These are phyloP conservation scores for Hydraecia micacea DNA, from an alignment of 2,888 invertebrate species.

Conservation along the genomic window DNA sequence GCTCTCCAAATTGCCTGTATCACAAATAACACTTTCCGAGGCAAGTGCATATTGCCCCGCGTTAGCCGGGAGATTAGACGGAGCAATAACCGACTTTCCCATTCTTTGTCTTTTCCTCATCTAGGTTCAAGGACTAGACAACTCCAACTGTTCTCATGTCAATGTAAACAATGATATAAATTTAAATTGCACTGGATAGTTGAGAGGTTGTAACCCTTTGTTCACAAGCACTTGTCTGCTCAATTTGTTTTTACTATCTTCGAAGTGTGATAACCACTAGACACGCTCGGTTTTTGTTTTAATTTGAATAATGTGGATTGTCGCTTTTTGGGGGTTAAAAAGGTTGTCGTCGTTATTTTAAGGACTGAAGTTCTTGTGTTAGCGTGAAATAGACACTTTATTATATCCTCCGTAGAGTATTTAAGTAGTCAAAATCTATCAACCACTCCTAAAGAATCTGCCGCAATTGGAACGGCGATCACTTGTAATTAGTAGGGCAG, in stretches of 20 bases:
- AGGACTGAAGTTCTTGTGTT: no score
- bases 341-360: neutral
- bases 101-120: neutral
- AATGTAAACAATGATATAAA: constrained; percentile 3
- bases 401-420: no score
- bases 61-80: neutral
- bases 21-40: constrained; percentile 20
- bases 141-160: neutral
- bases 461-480: no score
- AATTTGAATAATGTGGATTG: constrained; percentile 36
- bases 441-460: no score
- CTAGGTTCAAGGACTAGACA: constrained; percentile 16
- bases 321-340: neutral
- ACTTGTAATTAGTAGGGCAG: no score
- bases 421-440: no score
- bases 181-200: constrained; percentile 27
- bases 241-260: constrained; percentile 42
- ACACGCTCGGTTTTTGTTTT: constrained; percentile 27
- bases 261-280: constrained; percentile 17
- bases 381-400: no score
- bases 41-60: neutral
- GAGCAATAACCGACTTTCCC: neutral
- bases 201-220: constrained; percentile 15
- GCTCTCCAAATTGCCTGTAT: constrained; percentile 2
- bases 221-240: constrained; percentile 1